A percentile compares a stretch with the other conserved stretches of the same genome.
These are phyloP conservation scores for Brachystomella parvula DNA, from an alignment of 1,140 invertebrate species.

Conservation along the genomic window DNA sequence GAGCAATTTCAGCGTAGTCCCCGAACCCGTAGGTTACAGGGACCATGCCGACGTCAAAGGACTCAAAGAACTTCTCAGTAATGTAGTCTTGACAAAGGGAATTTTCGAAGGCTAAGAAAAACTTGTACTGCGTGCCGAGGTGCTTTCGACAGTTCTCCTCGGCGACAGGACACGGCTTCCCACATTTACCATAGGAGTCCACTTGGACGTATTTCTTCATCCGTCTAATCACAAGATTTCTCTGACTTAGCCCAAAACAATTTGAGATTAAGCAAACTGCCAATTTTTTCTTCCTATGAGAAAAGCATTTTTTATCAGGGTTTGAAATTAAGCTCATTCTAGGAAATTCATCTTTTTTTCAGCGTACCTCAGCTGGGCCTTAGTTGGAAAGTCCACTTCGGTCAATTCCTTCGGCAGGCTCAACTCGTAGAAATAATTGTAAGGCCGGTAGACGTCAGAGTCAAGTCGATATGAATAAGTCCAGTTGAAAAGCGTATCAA, in stretches of 20 bases:
- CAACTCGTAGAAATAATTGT: conserved; percentile 52
- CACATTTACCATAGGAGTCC: conserved; percentile 49
- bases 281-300: conserved; percentile 26
- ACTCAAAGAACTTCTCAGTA: conserved; percentile 43
- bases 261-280: conserved; percentile 40
- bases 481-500: conserved; percentile 77
- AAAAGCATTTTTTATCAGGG: neutral
- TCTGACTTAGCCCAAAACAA: conserved; percentile 37
- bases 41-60: conserved; percentile 46
- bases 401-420: conserved; percentile 28
- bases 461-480: conserved; percentile 86
- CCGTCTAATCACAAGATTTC: conserved; percentile 40
- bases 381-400: neutral
- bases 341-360: neutral
- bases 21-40: conserved; percentile 60
- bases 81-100: conserved; percentile 44
- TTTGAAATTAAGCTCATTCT: neutral
- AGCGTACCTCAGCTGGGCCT: neutral
- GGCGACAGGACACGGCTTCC: conserved; percentile 37
- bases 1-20: conserved; percentile 51
- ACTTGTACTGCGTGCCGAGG: conserved; percentile 43
- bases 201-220: conserved; percentile 45
- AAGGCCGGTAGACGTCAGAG: conserved; percentile 88
- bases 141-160: conserved; percentile 38
- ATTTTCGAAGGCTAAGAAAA: conserved; percentile 51